A percentile compares a stretch with the other conserved stretches of the same genome.
phyloP scores from a whole-genome alignment of 1,140 invertebrate genomes.

The Zelostemma sp. region DNA sequence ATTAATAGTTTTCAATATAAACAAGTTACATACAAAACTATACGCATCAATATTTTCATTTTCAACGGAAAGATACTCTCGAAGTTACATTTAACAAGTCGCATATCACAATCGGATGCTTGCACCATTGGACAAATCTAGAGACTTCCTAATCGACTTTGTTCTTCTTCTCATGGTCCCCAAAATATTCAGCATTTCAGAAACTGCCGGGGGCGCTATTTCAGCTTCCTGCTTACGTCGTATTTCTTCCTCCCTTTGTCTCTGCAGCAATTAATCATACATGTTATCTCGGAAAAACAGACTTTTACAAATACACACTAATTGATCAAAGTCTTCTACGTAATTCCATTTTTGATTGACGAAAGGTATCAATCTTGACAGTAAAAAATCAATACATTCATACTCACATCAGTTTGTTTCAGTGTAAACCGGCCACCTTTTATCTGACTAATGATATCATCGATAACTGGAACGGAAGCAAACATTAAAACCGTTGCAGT shows the following conservation, averaged over 20 bases:
- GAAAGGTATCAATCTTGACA: too few species aligned
- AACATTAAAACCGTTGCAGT: conserved; percentile 13
- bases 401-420: conserved; percentile 74
- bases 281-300: too few species aligned
- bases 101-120: too few species aligned
- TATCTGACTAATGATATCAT: conserved; percentile 81
- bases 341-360: too few species aligned
- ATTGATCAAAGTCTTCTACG: background rate
- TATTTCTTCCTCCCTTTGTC: conserved; percentile 71
- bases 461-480: conserved; percentile 70
- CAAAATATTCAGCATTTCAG: conserved; percentile 80
- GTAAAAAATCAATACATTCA: too few species aligned
- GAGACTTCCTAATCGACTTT: conserved; percentile 57
- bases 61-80: too few species aligned
- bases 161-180: conserved; percentile 76
- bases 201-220: conserved; percentile 74
- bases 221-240: conserved; percentile 72
- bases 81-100: too few species aligned
- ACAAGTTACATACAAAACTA: too few species aligned
- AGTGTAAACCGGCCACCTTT: conserved; percentile 82
- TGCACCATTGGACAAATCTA: conserved; percentile 33
- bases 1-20: too few species aligned
- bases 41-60: too few species aligned
- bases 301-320: conserved; percentile 12
- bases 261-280: conserved; percentile 56